Base-by-base conservation (phyloP, 2,888 invertebrate genomes). In the Gastracanthus pulcherrimus region DNA sequence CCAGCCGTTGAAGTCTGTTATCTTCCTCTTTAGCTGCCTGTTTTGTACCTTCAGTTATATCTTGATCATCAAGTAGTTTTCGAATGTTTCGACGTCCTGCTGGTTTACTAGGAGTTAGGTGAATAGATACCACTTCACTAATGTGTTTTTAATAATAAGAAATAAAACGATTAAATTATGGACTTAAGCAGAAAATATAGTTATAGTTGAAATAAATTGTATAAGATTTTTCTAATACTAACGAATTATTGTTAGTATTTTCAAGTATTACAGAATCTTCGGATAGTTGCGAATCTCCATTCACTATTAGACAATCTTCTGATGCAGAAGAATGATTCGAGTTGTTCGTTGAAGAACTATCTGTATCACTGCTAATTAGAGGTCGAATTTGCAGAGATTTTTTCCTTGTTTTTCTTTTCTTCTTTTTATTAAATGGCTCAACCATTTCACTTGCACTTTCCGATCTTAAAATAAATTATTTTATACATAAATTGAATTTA, bases 81-180 rank as follows among this genome's bases (percentile, higher is more conserved):
- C 82, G 71, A 19, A 82, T 82, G 41, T 82, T 80, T 62, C 64
- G 36, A 11, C 82, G 75, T 2, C 82, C 82, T 13, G 31, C 0
- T 31, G 7, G n/a, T 19, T 76, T 76, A 13, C 16, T 51, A 11
- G 31, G 19, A 31, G 29, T 23, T 26, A 26, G 9, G 2, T 3
- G 16, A 45, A 19, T 51, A 19, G 3, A 7, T 23, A 51, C 7
- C 58, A 58, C 31, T 38, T 55, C 23, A 36, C 26, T 38, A 58
- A 19, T 34, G 7, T n/a, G 38, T 26, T 41, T 9, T 41, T 19
- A 29, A 34, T 23, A n/a, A 60, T 19, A 55, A 26, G n/a, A 19
- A 9, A 41, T 34, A 48, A 26, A 41, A 29, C 2, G 38, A 60
- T 41, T 41, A 60, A 41, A 9, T 60, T 29, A 29, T 3, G 1